Conservation (phyloP, 2,888 invertebrate species). For the Ophion ventricosus region DNA sequence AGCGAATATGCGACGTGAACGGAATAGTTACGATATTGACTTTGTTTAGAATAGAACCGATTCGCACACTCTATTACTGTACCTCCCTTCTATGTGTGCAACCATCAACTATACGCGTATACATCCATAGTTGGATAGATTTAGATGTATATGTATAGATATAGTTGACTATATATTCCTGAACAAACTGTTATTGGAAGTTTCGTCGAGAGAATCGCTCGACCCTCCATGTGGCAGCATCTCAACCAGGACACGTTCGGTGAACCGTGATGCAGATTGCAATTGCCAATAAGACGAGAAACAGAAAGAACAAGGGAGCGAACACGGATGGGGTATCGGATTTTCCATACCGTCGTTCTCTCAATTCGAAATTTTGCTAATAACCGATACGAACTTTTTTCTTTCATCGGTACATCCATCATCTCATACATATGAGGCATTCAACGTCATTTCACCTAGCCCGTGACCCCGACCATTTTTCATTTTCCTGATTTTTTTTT, state of each 20-base stretch:
- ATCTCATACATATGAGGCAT: neutral
- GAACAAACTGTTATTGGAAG: constrained; percentile 63
- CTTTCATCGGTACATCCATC: neutral
- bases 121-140: constrained; percentile 11
- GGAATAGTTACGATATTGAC: constrained; percentile 52
- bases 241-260: constrained; percentile 46
- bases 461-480: too few species aligned
- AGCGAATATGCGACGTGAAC: constrained; percentile 19
- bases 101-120: constrained; percentile 4
- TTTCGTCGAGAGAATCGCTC: constrained; percentile 42
- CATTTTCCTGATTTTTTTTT: too few species aligned
- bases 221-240: constrained; percentile 21
- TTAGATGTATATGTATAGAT: constrained; percentile 23
- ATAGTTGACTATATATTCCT: constrained; percentile 26
- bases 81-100: constrained; percentile 6
- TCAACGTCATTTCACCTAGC: too few species aligned
- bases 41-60: constrained; percentile 43
- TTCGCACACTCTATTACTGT: constrained; percentile 42
- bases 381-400: constrained; percentile 32
- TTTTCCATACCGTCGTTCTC: neutral
- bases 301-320: constrained; percentile 14
- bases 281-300: constrained; percentile 60
- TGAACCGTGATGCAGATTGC: constrained; percentile 64
- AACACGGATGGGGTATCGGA: constrained; percentile 37
- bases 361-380: constrained; percentile 50